These are phyloP conservation scores for Theretra japonica DNA, from an alignment of 2,888 invertebrate genomes.

Conservation along the genomic window DNA sequence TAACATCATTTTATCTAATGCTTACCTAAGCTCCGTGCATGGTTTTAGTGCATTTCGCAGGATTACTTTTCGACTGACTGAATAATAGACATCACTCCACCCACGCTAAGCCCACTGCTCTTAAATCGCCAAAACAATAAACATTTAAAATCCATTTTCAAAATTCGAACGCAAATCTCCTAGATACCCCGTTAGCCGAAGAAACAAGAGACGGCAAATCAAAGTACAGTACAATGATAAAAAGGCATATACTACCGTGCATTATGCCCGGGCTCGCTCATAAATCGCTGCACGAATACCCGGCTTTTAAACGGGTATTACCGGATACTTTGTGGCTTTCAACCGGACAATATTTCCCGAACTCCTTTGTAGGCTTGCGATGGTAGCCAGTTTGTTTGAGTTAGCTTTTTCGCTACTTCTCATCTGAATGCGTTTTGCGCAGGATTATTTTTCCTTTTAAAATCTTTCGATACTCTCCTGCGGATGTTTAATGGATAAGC, in stretches of 20 bases:
- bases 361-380: conserved; percentile 33
- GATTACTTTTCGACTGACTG: too few relatives aligned
- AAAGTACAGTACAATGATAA: conserved; percentile 4
- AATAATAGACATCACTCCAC: too few relatives aligned
- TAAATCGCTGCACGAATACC: conserved; percentile 51
- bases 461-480: conserved; percentile 7
- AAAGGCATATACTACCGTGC: conserved; percentile 17
- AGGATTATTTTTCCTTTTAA: conserved; percentile 8
- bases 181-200: neutral
- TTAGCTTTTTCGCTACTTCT: conserved; percentile 29
- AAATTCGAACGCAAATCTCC: too few relatives aligned
- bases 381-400: conserved; percentile 29
- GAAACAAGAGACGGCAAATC: neutral
- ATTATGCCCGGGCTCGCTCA: conserved; percentile 39
- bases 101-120: too few relatives aligned
- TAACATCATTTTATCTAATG: too few relatives aligned
- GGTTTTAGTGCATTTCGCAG: too few relatives aligned
- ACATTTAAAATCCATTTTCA: too few relatives aligned
- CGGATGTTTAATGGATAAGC: neutral
- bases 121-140: too few relatives aligned
- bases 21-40: too few relatives aligned
- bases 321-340: conserved; percentile 69
- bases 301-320: conserved; percentile 63
- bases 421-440: conserved; percentile 23
- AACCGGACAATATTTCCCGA: conserved; percentile 66